phyloP scores from a whole-genome alignment of 2,888 invertebrate genomes.

The Leptopilina syphax region DNA sequence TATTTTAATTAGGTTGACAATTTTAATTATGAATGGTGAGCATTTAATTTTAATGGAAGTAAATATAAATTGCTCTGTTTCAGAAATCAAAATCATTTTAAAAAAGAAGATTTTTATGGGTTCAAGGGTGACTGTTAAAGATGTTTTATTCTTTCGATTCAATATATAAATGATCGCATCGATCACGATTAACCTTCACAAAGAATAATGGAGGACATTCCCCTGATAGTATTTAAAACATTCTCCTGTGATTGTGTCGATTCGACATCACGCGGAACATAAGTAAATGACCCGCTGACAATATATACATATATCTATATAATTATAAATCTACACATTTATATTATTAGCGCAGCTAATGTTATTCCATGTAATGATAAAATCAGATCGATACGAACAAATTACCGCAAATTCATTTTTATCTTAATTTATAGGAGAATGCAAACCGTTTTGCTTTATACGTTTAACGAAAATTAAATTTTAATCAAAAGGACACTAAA shows the following conservation, averaged over 20 bases:
- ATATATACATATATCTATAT: conserved; percentile 28
- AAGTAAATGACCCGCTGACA: conserved; percentile 29
- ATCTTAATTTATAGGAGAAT: neutral
- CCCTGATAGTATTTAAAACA: conserved; percentile 32
- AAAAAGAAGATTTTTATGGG: conserved; percentile 4
- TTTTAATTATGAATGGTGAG: too few relatives aligned
- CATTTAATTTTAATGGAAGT: neutral
- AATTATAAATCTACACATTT: conserved; percentile 5
- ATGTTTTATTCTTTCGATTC: conserved; percentile 31
- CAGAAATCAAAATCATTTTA: neutral
- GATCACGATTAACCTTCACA: conserved; percentile 39
- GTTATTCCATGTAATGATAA: neutral
- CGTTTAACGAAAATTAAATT: neutral
- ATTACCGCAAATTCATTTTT: neutral
- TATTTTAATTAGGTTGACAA: too few relatives aligned
- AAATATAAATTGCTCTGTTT: neutral
- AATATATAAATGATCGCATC: conserved; percentile 22
- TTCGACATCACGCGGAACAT: conserved; percentile 33
- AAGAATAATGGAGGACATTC: conserved; percentile 39
- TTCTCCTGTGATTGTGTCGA: conserved; percentile 27
- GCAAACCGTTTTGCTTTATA: neutral
- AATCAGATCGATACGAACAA: conserved; percentile 1
- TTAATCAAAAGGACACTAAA: too few relatives aligned
- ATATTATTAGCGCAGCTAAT: conserved; percentile 12
- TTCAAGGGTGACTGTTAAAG: conserved; percentile 20